Evolutionary conservation across 2,888 invertebrate species (phyloP).

Genomic region (Matsumyia berberina): DNA sequence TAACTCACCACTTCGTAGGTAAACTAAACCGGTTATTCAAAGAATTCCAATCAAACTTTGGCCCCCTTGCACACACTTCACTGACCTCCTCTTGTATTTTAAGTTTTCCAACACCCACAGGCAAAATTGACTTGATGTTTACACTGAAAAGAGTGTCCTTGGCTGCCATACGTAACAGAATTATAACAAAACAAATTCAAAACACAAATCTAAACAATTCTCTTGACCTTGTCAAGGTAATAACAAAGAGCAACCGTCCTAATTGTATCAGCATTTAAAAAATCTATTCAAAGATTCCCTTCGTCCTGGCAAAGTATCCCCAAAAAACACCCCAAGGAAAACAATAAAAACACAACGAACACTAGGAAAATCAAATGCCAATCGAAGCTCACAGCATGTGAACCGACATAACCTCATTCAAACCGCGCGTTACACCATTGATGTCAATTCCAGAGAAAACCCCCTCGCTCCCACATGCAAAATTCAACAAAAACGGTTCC

Average conservation of each 20-base stretch:
- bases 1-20: too few species aligned
- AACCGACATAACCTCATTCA: constrained; percentile 5
- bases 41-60: neutral
- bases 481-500: constrained; percentile 46
- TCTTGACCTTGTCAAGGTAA: neutral
- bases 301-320: constrained; percentile 2
- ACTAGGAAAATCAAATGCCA: constrained; percentile 21
- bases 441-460: constrained; percentile 30
- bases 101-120: neutral
- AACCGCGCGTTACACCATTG: neutral
- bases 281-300: constrained; percentile 7
- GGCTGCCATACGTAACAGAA: too few species aligned
- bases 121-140: neutral
- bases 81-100: neutral
- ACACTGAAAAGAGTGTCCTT: neutral
- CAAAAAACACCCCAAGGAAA: neutral
- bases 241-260: constrained; percentile 3
- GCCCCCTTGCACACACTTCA: neutral
- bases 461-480: constrained; percentile 22
- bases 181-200: neutral
- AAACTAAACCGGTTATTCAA: too few species aligned
- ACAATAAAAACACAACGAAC: neutral
- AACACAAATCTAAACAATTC: constrained; percentile 47
- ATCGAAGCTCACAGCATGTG: constrained; percentile 33
- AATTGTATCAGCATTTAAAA: constrained; percentile 13